These are phyloP conservation scores for Lagodon rhomboides DNA, from an alignment of 2,797 vertebrate genomes.

Conservation along the genomic window DNA sequence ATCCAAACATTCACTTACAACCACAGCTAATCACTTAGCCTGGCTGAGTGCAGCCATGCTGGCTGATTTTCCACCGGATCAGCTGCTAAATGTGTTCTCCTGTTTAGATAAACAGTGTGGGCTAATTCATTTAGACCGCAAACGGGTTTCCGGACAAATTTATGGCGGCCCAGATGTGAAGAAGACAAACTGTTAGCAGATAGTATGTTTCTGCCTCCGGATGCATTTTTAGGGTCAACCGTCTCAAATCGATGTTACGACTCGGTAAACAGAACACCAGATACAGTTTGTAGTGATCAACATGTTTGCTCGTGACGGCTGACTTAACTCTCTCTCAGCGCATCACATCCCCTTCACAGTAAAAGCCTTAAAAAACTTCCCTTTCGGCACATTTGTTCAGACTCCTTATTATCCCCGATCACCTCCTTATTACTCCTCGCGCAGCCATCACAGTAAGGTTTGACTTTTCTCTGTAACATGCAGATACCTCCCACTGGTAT, in stretches of 20 bases:
- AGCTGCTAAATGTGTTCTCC: constrained; percentile 15
- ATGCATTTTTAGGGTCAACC: not conserved
- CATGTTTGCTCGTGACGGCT: not conserved
- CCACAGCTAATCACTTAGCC: constrained; percentile 38
- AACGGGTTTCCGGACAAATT: not conserved
- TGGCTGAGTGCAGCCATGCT: not conserved
- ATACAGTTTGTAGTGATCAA: constrained; percentile 11
- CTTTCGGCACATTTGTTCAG: not conserved
- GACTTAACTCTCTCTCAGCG: not conserved
- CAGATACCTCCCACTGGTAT: not conserved
- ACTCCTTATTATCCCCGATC: not conserved
- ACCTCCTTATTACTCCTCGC: no score
- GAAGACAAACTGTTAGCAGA: not conserved
- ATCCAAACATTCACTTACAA: constrained; percentile 40
- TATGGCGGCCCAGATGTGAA: not conserved
- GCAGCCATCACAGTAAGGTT: not conserved
- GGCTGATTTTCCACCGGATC: constrained; percentile 35
- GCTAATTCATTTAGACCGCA: constrained; percentile 5
- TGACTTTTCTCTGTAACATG: not conserved
- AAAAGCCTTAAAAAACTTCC: constrained; percentile 1
- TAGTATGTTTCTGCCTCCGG: not conserved
- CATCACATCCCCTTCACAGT: not conserved
- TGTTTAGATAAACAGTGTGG: constrained; percentile 22
- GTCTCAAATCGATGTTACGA: not conserved
- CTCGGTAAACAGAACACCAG: constrained; percentile 1